These are phyloP conservation scores for Opisthograptis luteolata DNA, from an alignment of 2,888 invertebrate species.

Conservation along the genomic window DNA sequence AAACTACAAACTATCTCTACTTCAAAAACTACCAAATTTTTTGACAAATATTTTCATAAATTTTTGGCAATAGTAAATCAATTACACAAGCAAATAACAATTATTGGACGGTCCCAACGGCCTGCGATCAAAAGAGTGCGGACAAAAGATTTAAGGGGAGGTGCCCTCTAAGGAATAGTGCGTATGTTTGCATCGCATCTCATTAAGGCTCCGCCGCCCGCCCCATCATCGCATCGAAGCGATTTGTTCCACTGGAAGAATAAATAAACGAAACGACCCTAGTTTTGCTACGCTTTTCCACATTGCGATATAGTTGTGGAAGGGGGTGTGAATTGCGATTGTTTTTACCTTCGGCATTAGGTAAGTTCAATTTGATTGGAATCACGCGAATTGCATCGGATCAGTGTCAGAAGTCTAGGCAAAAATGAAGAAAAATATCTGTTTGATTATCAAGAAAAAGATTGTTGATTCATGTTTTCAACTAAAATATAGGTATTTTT, in stretches of 20 bases:
- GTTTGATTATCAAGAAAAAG: too few relatives aligned
- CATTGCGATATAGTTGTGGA: constrained; percentile 13
- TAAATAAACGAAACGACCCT: constrained; percentile 55
- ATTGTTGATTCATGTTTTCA: too few relatives aligned
- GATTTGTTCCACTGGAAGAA: constrained; percentile 57
- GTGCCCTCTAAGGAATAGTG: constrained; percentile 63
- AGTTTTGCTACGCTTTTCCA: constrained; percentile 8
- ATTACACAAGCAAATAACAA: constrained; percentile 44
- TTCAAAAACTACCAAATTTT: constrained; percentile 5
- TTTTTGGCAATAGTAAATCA: constrained; percentile 27
- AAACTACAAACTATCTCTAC: too few relatives aligned
- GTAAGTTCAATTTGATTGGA: too few relatives aligned
- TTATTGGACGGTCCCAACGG: constrained; percentile 42
- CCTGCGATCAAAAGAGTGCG: constrained; percentile 38
- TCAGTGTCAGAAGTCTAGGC: too few relatives aligned
- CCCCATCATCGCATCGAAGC: constrained; percentile 39
- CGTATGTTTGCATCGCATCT: constrained; percentile 72
- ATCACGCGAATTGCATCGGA: too few relatives aligned
- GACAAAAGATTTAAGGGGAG: constrained; percentile 47
- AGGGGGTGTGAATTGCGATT: neutral
- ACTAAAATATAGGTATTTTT: too few relatives aligned
- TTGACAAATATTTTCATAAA: neutral
- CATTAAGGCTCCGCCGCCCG: constrained; percentile 63
- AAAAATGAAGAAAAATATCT: too few relatives aligned
- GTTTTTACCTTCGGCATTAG: too few relatives aligned